A percentile compares a stretch with the other conserved stretches of the same genome.
phyloP scores from a whole-genome alignment of 2,113 vertebrate species.

The Rhinichthys klamathensis region DNA sequence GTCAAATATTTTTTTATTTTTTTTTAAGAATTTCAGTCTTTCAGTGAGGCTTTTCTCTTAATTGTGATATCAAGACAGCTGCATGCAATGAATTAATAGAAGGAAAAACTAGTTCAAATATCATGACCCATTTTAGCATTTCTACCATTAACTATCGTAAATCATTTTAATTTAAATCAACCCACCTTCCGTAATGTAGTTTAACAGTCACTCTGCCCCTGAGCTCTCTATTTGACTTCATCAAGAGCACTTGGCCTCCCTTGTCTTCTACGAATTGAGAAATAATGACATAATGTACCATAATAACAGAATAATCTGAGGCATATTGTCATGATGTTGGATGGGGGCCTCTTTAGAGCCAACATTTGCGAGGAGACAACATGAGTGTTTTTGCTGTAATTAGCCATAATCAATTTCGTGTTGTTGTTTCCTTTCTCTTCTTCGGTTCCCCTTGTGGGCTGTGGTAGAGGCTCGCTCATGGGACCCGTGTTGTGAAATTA shows the following conservation, averaged over 20 bases:
- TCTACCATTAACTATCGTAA: background rate
- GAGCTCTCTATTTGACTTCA: constrained; percentile 31
- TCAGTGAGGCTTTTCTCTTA: too few species aligned
- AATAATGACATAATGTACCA: constrained; percentile 45
- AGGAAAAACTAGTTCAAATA: background rate
- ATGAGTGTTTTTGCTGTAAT: constrained; percentile 50
- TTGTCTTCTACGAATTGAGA: constrained; percentile 38
- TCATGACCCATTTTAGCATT: background rate
- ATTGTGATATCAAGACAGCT: too few species aligned
- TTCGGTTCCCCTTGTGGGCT: background rate
- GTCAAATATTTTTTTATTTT: too few species aligned
- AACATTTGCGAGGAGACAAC: constrained; percentile 38
- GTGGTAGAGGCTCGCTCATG: constrained; percentile 19
- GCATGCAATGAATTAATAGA: background rate
- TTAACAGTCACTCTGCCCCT: constrained; percentile 3
- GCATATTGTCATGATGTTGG: constrained; percentile 43
- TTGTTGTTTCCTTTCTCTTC: constrained; percentile 23
- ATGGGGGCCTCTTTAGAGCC: constrained; percentile 36
- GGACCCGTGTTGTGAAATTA: constrained; percentile 37
- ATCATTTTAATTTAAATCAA: constrained; percentile 13
- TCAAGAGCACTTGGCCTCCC: constrained; percentile 27
- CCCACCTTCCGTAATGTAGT: background rate
- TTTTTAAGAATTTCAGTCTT: too few species aligned
- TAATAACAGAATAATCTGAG: constrained; percentile 47
- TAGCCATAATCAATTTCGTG: constrained; percentile 43